Conservation (phyloP, 1,140 invertebrate genomes). For the Campoletis sonorensis region DNA sequence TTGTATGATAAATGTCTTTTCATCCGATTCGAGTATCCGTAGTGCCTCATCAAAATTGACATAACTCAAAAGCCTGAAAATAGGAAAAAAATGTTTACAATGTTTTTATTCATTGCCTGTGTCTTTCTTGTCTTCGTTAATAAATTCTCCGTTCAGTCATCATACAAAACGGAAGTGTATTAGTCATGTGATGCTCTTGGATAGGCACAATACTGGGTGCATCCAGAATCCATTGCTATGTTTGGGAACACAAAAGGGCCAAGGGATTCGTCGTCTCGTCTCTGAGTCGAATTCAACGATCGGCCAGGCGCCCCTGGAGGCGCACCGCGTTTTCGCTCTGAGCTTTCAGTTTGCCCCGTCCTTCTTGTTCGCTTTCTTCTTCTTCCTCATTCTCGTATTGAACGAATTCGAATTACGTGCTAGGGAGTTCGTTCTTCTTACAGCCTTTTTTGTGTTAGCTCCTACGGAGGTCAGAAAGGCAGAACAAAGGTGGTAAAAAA, state of each 20-base stretch:
- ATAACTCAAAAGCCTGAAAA: too few relatives aligned
- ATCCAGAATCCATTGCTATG: conserved; percentile 12
- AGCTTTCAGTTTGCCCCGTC: not conserved
- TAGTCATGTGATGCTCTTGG: not conserved
- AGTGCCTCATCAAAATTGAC: too few relatives aligned
- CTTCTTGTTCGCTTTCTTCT: not conserved
- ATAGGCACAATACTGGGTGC: not conserved
- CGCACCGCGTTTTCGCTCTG: not conserved
- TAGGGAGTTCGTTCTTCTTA: conserved; percentile 16
- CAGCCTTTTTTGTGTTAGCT: not conserved
- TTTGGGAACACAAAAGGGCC: conserved; percentile 27
- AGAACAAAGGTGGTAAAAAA: conserved; percentile 5
- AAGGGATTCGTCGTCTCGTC: conserved; percentile 18
- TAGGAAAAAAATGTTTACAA: too few relatives aligned
- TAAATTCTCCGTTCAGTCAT: too few relatives aligned
- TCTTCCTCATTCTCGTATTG: conserved; percentile 6
- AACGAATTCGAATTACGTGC: conserved; percentile 38
- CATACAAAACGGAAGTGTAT: not conserved
- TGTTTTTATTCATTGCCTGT: too few relatives aligned
- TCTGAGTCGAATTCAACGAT: conserved; percentile 9
- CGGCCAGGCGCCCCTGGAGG: not conserved
- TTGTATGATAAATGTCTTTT: too few relatives aligned
- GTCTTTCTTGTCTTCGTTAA: too few relatives aligned
- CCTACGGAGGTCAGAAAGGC: not conserved
- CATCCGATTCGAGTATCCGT: too few relatives aligned